Conservation (phyloP, 2,113 vertebrate species). For the Macaca mulatta region DNA sequence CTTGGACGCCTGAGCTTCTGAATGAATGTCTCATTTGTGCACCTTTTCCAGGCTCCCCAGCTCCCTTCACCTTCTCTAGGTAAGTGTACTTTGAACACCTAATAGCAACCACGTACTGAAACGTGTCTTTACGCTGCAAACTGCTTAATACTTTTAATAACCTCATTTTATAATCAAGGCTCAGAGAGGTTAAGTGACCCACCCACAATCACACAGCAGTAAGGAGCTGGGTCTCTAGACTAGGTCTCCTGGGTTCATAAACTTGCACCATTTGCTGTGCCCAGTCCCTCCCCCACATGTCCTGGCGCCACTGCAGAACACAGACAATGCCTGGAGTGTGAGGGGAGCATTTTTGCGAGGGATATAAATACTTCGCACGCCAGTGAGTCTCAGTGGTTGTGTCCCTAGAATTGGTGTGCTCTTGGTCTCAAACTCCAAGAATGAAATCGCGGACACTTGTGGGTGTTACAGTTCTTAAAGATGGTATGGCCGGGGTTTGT, state of each 20-base stretch:
- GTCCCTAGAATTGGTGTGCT: no score
- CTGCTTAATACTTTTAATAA: not conserved
- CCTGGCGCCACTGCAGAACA: not conserved
- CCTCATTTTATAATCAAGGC: not conserved
- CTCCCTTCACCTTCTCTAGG: not conserved
- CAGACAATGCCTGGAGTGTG: not conserved
- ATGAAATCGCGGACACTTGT: no score
- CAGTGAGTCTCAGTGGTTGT: constrained; percentile 35
- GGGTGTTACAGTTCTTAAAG: no score
- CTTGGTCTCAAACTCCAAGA: no score
- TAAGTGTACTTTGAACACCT: not conserved
- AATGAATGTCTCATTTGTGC: rapidly evolving
- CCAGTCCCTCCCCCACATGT: not conserved
- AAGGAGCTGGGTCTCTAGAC: not conserved
- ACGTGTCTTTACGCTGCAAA: not conserved
- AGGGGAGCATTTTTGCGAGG: not conserved
- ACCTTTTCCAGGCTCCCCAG: not conserved
- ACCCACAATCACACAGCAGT: not conserved
- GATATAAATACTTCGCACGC: constrained; percentile 53
- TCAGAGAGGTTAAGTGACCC: constrained; percentile 18
- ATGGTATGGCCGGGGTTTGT: rapidly evolving
- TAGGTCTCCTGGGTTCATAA: not conserved
- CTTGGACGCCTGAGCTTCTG: not conserved
- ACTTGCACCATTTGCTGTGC: not conserved
- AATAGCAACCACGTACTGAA: not conserved